A percentile compares a stretch with the other conserved stretches of the same genome.
Evolutionary conservation across 2,888 invertebrate genomes (phyloP).

Genomic region (Drosophila nr. perissopoda): DNA sequence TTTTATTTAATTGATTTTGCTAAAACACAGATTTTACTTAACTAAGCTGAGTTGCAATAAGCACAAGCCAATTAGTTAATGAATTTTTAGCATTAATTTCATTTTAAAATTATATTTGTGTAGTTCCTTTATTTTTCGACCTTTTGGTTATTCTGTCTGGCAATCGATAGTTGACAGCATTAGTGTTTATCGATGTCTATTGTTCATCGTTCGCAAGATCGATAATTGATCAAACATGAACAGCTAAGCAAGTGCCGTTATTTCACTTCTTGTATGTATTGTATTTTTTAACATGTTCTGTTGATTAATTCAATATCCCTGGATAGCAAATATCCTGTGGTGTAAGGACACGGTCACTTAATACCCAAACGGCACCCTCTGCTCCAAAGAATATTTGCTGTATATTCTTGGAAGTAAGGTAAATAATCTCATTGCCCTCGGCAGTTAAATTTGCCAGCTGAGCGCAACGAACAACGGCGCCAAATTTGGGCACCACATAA

Average conservation of each 20-base stretch:
- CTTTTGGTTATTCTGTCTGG: background rate
- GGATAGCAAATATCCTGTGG: slow-evolving; percentile 81
- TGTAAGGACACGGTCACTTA: slow-evolving; percentile 79
- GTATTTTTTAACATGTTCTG: background rate
- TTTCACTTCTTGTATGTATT: slow-evolving; percentile 2
- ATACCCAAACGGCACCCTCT: slow-evolving; percentile 79
- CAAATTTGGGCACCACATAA: slow-evolving; percentile 82
- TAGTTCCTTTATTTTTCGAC: background rate
- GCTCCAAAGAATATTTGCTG: slow-evolving; percentile 82
- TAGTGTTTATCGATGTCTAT: slow-evolving; percentile 6
- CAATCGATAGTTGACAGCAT: background rate
- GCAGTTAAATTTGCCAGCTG: slow-evolving; percentile 73
- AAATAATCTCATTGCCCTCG: slow-evolving; percentile 83
- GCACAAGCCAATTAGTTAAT: background rate
- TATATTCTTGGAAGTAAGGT: slow-evolving; percentile 81
- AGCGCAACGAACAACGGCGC: slow-evolving; percentile 80
- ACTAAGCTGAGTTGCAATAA: background rate
- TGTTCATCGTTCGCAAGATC: background rate
- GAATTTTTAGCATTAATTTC: background rate
- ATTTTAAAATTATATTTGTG: background rate
- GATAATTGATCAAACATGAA: background rate
- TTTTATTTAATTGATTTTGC: background rate
- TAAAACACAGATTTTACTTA: background rate
- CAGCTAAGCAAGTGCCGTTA: background rate
- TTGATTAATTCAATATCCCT: slow-evolving; percentile 28